Evolutionary conservation across 2,797 vertebrate genomes (phyloP), one percentile per base, ranked within the genome.

Genomic region (Oophaga sylvatica): DNA sequence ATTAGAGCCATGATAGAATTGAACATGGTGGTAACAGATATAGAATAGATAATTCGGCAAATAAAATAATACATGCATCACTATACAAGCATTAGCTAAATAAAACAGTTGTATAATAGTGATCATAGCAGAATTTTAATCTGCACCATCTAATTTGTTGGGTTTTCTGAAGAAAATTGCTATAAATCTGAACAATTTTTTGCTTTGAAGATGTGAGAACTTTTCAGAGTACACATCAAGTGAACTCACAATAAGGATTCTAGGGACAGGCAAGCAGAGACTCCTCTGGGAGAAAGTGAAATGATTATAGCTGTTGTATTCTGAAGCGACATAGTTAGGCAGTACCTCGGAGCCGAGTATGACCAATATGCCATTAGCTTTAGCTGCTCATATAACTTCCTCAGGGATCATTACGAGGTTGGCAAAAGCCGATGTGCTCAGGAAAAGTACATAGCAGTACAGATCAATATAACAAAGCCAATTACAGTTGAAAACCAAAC

Each of bases 381-480:
- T 67, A 60, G 77, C 67, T 80, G 26, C 82, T 84, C 77, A 84
- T 88, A 80, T 76, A 85, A 85, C 83, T 79, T 88, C 78, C 77
- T 60, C 26, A 76, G 83, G 77, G 68, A 80, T 85, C 81, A 76
- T 88, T 85, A 85, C 67, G 45, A 76, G 70, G 70, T 76, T 82
- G 60, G 68, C 79, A 87, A 82, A 82, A 62, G 79, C 59, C 29
- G 22, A 59, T 76, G 59, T 65, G 68, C 68, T 81, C 62, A 68
- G 29, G 59, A 75, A 81, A 81, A 80, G 41, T 63, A 76, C 68
- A 88, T 67, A 62, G 68, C 67, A 56, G 87, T 76, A 88, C 70
- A 81, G 76, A 84, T 88, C 82, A 81, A 88, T 88, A 84, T 80
- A 75, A 84, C 65, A 62, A 83, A 84, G 57, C 82, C 82, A 88